A percentile compares a stretch with the other conserved stretches of the same genome.
These are phyloP conservation scores for Gavialis gangeticus DNA, from an alignment of 2,113 vertebrate species.

Conservation along the genomic window DNA sequence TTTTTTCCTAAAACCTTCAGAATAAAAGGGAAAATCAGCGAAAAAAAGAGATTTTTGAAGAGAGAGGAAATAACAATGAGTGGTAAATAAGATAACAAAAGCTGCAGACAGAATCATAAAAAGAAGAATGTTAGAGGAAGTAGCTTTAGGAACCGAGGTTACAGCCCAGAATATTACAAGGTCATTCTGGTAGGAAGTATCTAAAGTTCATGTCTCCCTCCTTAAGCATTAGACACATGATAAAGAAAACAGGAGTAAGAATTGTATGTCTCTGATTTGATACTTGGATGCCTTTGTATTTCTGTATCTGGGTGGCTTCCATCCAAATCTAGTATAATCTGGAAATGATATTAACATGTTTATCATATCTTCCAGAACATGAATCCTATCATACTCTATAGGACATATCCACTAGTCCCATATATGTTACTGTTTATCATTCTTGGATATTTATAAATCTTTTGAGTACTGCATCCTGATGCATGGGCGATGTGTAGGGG, in stretches of 20 bases:
- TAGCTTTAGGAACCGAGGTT: not conserved
- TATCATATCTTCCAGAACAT: not conserved
- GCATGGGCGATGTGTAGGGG: no score
- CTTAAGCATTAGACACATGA: not conserved
- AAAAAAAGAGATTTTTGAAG: not conserved
- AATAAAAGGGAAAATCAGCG: not conserved
- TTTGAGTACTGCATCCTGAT: not conserved
- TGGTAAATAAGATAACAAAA: not conserved
- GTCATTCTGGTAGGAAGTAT: not conserved
- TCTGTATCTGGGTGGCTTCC: not conserved
- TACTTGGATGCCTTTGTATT: not conserved
- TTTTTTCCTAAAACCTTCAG: not conserved
- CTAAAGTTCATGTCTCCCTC: not conserved
- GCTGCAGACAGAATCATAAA: not conserved
- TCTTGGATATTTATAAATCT: constrained; percentile 2
- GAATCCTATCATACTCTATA: not conserved
- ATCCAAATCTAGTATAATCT: not conserved
- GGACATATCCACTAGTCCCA: not conserved
- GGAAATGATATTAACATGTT: not conserved
- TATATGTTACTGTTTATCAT: not conserved
- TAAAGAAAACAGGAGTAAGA: not conserved
- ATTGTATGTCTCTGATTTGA: not conserved
- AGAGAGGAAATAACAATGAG: constrained; percentile 5
- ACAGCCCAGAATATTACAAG: not conserved
- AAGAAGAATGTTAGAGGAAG: not conserved